phyloP scores from a whole-genome alignment of 2,113 vertebrate species.

The Dipodomys stephensi region DNA sequence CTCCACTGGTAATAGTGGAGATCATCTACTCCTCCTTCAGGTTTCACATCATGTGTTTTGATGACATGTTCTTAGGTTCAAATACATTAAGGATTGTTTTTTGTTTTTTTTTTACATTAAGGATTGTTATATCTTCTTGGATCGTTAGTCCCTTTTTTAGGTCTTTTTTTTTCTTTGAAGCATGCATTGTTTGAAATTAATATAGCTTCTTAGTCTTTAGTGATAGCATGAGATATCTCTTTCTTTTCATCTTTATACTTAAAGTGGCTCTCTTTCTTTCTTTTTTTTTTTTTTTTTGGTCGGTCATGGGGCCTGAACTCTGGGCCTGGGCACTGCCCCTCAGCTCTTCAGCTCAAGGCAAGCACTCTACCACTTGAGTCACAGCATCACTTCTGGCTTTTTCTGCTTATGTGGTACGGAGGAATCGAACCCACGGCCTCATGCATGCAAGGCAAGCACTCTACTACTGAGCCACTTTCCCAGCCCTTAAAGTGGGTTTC shows the following conservation, averaged over 20 bases:
- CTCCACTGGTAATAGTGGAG: background rate
- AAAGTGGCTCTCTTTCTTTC: background rate
- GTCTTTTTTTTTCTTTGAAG: background rate
- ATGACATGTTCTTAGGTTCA: background rate
- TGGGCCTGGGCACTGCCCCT: too few species aligned
- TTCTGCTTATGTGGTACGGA: too few species aligned
- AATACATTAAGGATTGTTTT: background rate
- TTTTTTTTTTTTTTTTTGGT: too few species aligned
- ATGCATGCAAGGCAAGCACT: too few species aligned
- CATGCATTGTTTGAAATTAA: slow-evolving; percentile 7
- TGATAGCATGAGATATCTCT: background rate
- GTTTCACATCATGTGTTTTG: background rate
- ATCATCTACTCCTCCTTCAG: background rate
- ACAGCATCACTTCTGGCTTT: too few species aligned
- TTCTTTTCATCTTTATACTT: background rate
- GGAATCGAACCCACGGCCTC: too few species aligned
- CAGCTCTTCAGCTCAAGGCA: too few species aligned
- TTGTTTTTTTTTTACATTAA: background rate
- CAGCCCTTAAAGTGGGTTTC: too few species aligned
- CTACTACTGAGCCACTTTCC: too few species aligned
- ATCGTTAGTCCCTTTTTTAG: background rate
- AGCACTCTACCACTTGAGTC: too few species aligned
- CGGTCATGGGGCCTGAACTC: too few species aligned
- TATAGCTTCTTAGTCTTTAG: background rate
- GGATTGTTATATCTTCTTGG: background rate